Conservation (phyloP, 1,140 invertebrate species). For the Bombyx mori region ASM3026992v2 NC_085109.1:2342501-2343000, state of each 20-base stretch:
- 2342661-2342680: constrained; percentile 69
- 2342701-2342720: constrained; percentile 40
- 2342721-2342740: constrained; percentile 64
- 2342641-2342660: constrained; percentile 85
- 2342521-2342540: constrained; percentile 74
- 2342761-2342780: constrained; percentile 16
- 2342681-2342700: constrained; percentile 54
- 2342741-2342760: constrained; percentile 34
- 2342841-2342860: no score
- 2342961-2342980: no score
- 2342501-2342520: constrained; percentile 66
- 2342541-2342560: constrained; percentile 73
- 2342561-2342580: constrained; percentile 90
- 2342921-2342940: no score
- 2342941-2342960: no score
- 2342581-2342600: constrained; percentile 88
- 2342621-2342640: constrained; percentile 88
- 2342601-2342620: constrained; percentile 84
- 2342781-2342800: constrained; percentile 14
- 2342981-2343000: no score
- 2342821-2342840: no score
- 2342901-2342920: no score
- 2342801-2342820: not conserved
- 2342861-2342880: no score
- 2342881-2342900: no score